Evolutionary conservation across 2,113 vertebrate species (phyloP).

Genomic region (Nansenia antarctica): DNA sequence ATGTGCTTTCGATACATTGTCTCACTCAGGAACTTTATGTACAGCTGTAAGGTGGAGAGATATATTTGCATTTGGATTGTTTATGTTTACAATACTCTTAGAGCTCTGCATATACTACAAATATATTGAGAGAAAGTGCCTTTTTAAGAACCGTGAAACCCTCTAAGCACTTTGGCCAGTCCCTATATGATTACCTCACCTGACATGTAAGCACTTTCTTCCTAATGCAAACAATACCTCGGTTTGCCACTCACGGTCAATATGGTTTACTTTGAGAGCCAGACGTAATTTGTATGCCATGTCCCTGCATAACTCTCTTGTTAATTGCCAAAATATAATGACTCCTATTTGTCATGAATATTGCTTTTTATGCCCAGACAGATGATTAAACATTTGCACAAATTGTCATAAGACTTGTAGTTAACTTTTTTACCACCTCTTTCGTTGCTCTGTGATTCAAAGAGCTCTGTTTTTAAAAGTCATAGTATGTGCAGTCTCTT

Average conservation of each 20-base stretch:
- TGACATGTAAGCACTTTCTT: neutral
- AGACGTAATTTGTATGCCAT: conserved; percentile 42
- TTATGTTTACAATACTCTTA: neutral
- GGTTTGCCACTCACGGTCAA: conserved; percentile 2
- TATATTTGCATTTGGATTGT: neutral
- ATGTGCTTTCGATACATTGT: neutral
- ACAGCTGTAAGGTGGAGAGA: neutral
- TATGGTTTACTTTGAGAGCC: conserved; percentile 33
- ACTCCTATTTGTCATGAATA: conserved; percentile 53
- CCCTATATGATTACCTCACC: neutral
- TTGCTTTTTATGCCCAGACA: conserved; percentile 40
- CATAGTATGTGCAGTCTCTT: neutral
- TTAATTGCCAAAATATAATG: conserved; percentile 37
- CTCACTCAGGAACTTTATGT: neutral
- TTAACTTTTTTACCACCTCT: conserved; percentile 35
- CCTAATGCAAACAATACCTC: conserved; percentile 28
- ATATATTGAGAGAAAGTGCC: neutral
- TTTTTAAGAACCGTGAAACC: neutral
- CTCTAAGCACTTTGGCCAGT: neutral
- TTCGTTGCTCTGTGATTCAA: conserved; percentile 18
- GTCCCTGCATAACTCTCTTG: conserved; percentile 28
- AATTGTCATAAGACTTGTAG: conserved; percentile 33
- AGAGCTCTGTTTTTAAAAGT: conserved; percentile 14
- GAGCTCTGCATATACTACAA: neutral
- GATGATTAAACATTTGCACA: conserved; percentile 65